Evolutionary conservation across 2,888 invertebrate species (phyloP).

Genomic region (Lepidocyrtinus sp.): DNA sequence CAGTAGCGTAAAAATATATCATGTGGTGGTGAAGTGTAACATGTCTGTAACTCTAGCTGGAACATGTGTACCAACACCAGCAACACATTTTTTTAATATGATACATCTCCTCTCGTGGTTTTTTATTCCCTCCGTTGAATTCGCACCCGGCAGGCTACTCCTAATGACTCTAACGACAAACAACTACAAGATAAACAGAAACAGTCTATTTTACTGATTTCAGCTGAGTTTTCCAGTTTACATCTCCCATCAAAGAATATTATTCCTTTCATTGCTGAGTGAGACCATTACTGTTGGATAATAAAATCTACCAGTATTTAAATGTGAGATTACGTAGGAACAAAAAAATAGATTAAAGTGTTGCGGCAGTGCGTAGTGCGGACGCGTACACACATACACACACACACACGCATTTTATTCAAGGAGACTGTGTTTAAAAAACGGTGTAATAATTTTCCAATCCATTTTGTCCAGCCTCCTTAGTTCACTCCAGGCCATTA

Average conservation of each 20-base stretch:
- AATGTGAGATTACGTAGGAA: constrained; percentile 7
- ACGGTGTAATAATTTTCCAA: constrained; percentile 68
- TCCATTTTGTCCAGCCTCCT: constrained; percentile 62
- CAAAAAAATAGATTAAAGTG: constrained; percentile 16
- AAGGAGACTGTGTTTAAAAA: constrained; percentile 33
- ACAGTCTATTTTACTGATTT: no score
- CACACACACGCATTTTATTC: constrained; percentile 21
- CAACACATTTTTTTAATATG: not conserved
- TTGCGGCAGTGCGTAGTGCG: not conserved
- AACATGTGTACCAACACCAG: constrained; percentile 3
- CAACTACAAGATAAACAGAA: not conserved
- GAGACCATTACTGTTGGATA: constrained; percentile 4
- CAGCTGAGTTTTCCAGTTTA: no score
- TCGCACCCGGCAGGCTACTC: constrained; percentile 38
- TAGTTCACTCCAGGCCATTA: not conserved
- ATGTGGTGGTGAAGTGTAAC: no score
- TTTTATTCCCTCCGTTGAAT: constrained; percentile 33
- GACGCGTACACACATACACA: not conserved
- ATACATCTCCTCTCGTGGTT: no score
- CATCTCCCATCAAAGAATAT: not conserved
- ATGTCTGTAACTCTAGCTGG: not conserved
- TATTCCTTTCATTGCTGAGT: not conserved
- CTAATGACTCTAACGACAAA: constrained; percentile 34
- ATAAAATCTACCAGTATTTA: constrained; percentile 3
- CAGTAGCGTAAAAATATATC: no score